Evolutionary conservation across 53 echinoderm and acorn worm species (phyloP).

Genomic region (Paracentrotus lividus): DNA sequence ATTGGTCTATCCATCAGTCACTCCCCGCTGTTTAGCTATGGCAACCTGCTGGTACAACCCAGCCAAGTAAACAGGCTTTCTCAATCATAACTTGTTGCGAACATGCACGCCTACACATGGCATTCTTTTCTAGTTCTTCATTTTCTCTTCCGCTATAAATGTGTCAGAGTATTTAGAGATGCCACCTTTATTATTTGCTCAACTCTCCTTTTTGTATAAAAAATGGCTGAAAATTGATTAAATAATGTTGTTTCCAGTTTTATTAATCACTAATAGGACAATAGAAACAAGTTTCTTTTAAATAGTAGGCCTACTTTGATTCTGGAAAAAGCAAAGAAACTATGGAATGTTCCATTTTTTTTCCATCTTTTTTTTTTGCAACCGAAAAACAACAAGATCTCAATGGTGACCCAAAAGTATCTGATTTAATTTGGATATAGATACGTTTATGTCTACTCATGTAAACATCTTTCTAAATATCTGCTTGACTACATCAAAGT

Average conservation of each 20-base stretch:
- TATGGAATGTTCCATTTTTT: background rate
- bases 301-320: background rate
- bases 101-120: conserved; percentile 18
- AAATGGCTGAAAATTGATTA: too few relatives aligned
- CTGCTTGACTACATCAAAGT: background rate
- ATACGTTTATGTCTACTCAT: background rate
- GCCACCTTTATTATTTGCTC: conserved; percentile 23
- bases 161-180: conserved; percentile 34
- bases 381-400: too few relatives aligned
- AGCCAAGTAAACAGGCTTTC: background rate
- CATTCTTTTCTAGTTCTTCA: background rate
- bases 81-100: conserved; percentile 29
- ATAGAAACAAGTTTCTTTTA: background rate
- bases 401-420: too few relatives aligned
- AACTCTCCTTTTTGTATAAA: background rate
- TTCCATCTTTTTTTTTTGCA: background rate
- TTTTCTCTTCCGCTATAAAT: conserved; percentile 20
- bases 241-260: too few relatives aligned
- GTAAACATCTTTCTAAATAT: background rate
- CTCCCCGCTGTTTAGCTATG: conserved; percentile 31
- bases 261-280: background rate
- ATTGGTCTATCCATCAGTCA: background rate
- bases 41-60: conserved; percentile 29
- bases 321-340: too few relatives aligned
- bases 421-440: too few relatives aligned